Evolutionary conservation across 2,888 invertebrate species (phyloP).

Genomic region (Lasioglossum marginatum): DNA sequence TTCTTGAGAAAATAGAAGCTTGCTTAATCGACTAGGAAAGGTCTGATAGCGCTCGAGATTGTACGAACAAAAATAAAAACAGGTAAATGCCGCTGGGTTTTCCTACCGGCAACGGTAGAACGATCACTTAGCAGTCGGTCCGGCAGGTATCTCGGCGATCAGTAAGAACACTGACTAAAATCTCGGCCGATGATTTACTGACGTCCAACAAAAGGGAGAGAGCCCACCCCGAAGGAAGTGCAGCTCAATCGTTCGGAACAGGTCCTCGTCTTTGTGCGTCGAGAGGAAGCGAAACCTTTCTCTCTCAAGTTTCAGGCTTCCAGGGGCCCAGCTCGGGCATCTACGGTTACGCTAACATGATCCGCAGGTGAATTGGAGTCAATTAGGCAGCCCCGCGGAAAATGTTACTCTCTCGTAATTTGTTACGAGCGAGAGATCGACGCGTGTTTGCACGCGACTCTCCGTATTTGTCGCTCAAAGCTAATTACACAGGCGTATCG

Average conservation of each 20-base stretch:
- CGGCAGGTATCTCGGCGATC: not conserved
- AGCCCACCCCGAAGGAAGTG: slow-evolving; percentile 57
- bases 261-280: slow-evolving; percentile 26
- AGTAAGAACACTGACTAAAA: slow-evolving; percentile 8
- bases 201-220: slow-evolving; percentile 44
- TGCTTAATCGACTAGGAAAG: not conserved
- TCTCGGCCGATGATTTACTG: slow-evolving; percentile 51
- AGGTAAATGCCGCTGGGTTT: not conserved
- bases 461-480: slow-evolving; percentile 1
- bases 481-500: slow-evolving; percentile 23
- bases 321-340: not conserved
- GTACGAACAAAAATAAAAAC: not conserved
- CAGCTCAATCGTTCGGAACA: slow-evolving; percentile 59
- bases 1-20: not conserved
- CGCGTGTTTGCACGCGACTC: not conserved
- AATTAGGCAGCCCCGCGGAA: slow-evolving; percentile 8
- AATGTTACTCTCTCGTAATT: not conserved
- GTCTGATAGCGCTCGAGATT: not conserved
- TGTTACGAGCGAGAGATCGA: not conserved
- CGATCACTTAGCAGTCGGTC: not conserved
- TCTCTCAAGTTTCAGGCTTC: slow-evolving; percentile 51
- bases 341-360: slow-evolving; percentile 45
- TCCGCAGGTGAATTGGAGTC: slow-evolving; percentile 33
- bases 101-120: not conserved
- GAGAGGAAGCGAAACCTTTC: slow-evolving; percentile 48